These are phyloP conservation scores for Drosophila formosana DNA, from an alignment of 2,888 invertebrate genomes.

Conservation along the genomic window DNA sequence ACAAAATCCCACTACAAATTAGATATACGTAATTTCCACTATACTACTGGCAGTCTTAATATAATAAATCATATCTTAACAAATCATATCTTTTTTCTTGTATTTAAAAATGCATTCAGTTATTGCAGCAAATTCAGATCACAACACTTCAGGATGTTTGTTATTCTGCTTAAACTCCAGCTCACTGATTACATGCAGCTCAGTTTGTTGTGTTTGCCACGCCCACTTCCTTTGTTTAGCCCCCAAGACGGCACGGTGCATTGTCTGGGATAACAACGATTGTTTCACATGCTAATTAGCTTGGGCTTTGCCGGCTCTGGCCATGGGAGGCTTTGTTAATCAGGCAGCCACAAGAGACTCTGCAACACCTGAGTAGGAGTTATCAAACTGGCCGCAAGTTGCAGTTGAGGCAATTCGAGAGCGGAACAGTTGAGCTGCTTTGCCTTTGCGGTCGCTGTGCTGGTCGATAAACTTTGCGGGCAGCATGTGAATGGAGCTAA, in stretches of 20 bases:
- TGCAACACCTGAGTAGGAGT: conserved; percentile 11
- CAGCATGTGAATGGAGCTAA: conserved; percentile 67
- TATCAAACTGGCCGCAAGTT: conserved; percentile 24
- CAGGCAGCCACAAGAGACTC: conserved; percentile 24
- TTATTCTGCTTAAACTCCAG: not conserved
- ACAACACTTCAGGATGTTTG: not conserved
- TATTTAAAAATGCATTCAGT: not conserved
- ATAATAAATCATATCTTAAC: no score
- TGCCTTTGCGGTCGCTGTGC: conserved; percentile 14
- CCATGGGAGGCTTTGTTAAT: conserved; percentile 25
- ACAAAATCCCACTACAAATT: no score
- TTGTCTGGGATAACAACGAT: conserved; percentile 11
- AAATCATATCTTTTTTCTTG: no score
- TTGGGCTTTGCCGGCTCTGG: conserved; percentile 11
- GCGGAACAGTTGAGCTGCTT: not conserved
- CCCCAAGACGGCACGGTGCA: conserved; percentile 1
- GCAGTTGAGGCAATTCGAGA: conserved; percentile 3
- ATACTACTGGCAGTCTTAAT: no score
- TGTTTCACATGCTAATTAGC: conserved; percentile 47
- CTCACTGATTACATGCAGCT: conserved; percentile 3
- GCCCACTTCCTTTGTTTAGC: conserved; percentile 8
- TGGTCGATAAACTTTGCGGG: conserved; percentile 60
- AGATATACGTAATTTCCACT: no score
- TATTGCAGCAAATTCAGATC: not conserved
- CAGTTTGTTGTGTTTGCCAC: conserved; percentile 1